These are phyloP conservation scores for Spongilla lacustris DNA, from an alignment of 37 sponge, comb jelly and placozoan genomes.

Conservation along the genomic window DNA sequence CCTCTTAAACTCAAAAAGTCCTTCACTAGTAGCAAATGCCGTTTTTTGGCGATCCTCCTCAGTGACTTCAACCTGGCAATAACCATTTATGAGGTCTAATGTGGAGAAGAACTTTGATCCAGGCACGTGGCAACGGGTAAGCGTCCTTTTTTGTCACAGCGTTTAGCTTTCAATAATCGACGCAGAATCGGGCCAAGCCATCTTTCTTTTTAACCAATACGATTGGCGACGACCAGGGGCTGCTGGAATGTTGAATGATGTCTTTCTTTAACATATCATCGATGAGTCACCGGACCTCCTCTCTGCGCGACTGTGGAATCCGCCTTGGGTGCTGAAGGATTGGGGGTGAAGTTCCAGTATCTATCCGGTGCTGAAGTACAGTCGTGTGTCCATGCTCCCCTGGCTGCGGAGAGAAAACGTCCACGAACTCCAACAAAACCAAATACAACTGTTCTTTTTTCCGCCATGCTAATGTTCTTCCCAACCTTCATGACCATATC, in stretches of 20 bases:
- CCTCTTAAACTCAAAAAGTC: slow-evolving; percentile 45
- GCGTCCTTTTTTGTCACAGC: slow-evolving; percentile 59
- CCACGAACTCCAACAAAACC: slow-evolving; percentile 14
- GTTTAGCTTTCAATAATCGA: slow-evolving; percentile 68
- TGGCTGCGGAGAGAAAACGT: slow-evolving; percentile 27
- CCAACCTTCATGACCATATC: no score
- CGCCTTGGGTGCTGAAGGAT: slow-evolving; percentile 33
- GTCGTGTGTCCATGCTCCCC: slow-evolving; percentile 21
- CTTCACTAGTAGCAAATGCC: slow-evolving; percentile 37
- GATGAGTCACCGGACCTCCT: slow-evolving; percentile 9
- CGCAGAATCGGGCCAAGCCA: slow-evolving; percentile 54
- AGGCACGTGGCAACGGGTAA: slow-evolving; percentile 55
- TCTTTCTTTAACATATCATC: slow-evolving; percentile 49
- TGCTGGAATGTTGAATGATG: slow-evolving; percentile 37
- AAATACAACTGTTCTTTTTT: slow-evolving; percentile 1
- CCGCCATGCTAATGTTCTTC: no score
- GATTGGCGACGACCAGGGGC: slow-evolving; percentile 60
- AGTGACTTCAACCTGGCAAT: slow-evolving; percentile 38
- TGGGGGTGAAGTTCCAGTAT: slow-evolving; percentile 42
- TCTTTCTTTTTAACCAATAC: slow-evolving; percentile 56
- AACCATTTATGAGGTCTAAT: slow-evolving; percentile 38
- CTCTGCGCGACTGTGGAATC: slow-evolving; percentile 35
- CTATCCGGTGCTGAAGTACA: slow-evolving; percentile 14
- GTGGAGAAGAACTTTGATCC: slow-evolving; percentile 32
- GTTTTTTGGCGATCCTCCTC: slow-evolving; percentile 33